These are phyloP conservation scores for Ceratina calcarata DNA, from an alignment of 1,140 invertebrate genomes.

Conservation along the genomic window DNA sequence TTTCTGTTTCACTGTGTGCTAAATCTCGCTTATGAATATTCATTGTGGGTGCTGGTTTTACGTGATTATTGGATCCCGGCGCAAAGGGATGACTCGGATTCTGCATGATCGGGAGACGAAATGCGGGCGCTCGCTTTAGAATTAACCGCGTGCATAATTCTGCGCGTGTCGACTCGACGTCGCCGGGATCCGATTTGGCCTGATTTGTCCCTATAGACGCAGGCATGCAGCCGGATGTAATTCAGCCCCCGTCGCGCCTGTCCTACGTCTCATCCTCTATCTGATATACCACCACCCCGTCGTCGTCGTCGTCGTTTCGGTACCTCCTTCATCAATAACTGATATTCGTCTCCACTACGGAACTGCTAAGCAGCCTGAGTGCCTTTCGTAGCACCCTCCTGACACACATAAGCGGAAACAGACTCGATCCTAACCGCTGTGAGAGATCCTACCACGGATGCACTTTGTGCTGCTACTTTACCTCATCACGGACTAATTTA, in stretches of 20 bases:
- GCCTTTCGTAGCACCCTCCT: slow-evolving; percentile 55
- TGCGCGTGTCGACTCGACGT: slow-evolving; percentile 55
- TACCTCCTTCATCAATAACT: slow-evolving; percentile 66
- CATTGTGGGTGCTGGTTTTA: not conserved
- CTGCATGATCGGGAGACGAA: slow-evolving; percentile 47
- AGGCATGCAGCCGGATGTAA: slow-evolving; percentile 29
- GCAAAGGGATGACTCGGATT: not conserved
- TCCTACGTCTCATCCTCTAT: slow-evolving; percentile 29
- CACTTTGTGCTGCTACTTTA: slow-evolving; percentile 6
- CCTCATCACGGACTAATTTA: slow-evolving; percentile 15
- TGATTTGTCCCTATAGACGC: slow-evolving; percentile 56
- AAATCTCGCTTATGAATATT: too few species aligned
- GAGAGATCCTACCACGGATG: slow-evolving; percentile 19
- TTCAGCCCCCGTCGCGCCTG: slow-evolving; percentile 20
- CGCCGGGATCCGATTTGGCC: slow-evolving; percentile 44
- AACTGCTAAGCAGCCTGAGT: slow-evolving; percentile 55
- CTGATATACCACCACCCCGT: slow-evolving; percentile 20
- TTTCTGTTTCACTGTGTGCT: too few species aligned
- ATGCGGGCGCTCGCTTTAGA: slow-evolving; percentile 49
- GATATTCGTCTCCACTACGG: slow-evolving; percentile 64
- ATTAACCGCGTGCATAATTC: slow-evolving; percentile 63
- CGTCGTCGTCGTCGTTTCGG: not conserved
- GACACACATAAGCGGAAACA: slow-evolving; percentile 57
- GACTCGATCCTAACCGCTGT: not conserved
- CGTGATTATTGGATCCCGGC: not conserved